Conservation (phyloP, 1,140 invertebrate species). For the Drosophila guanche region DNA sequence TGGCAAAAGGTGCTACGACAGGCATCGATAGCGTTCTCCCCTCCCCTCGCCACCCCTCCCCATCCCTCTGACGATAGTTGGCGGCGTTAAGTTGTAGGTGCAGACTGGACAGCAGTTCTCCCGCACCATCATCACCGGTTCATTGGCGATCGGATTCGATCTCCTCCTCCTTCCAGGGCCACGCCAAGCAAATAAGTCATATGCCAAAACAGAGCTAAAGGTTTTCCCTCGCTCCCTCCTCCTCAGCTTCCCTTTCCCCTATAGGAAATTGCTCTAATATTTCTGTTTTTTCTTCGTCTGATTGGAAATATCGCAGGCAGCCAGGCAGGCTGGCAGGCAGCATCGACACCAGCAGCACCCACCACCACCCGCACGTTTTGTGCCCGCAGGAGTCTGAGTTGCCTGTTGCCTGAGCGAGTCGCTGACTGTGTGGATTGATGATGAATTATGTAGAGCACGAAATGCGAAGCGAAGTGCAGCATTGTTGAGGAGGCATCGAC, state of each 20-base stretch:
- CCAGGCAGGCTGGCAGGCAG: constrained; percentile 1
- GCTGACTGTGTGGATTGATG: constrained; percentile 76
- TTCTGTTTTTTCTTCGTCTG: constrained; percentile 64
- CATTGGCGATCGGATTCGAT: not conserved
- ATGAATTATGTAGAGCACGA: constrained; percentile 84
- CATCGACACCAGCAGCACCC: not conserved
- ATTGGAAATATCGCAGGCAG: constrained; percentile 68
- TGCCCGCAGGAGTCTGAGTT: constrained; percentile 56
- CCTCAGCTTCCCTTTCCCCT: not conserved
- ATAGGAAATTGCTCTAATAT: constrained; percentile 81
- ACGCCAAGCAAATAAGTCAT: constrained; percentile 76
- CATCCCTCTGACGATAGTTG: constrained; percentile 50
- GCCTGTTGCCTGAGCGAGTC: constrained; percentile 7
- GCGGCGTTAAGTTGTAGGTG: constrained; percentile 78
- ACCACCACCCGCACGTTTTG: constrained; percentile 3
- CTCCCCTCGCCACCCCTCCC: not conserved
- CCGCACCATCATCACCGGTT: constrained; percentile 8
- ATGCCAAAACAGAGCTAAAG: constrained; percentile 51
- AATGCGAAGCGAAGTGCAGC: constrained; percentile 63
- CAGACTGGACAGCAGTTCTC: constrained; percentile 64
- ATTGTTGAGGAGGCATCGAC: constrained; percentile 42
- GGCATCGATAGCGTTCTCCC: constrained; percentile 34
- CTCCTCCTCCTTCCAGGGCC: constrained; percentile 14
- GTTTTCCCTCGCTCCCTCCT: constrained; percentile 12
- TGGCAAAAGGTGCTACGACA: constrained; percentile 64